Base-by-base conservation (phyloP, 2,113 vertebrate species). In the Meles meles region DNA sequence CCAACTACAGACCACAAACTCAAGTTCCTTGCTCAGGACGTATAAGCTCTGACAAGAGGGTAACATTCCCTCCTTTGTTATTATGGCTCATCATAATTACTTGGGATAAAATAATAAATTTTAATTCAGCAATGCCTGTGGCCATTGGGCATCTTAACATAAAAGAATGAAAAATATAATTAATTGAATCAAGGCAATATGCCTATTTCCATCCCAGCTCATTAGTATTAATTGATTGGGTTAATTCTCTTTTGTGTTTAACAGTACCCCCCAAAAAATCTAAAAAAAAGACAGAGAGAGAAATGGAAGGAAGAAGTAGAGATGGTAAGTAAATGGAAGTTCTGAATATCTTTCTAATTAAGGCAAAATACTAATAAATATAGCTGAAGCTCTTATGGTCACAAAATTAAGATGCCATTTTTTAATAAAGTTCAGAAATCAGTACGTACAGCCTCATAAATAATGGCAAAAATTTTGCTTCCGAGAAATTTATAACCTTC, bases 101-200 rank as follows among this genome's bases (percentile, higher is more conserved):
- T 97, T 97, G 83, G 72, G 97, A 96, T 96, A 96, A 97, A 98
- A 98, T 94, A 97, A 97, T 97, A 98, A 96, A 97, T 97, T 98
- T 98, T 98, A 98, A 97, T 98, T 97, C 93, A 96, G 92, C 7
- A 5, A 95, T 87, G 97, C 90, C 81, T 97, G 49, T 96, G 88
- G 96, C 95, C 65, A 0, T 92, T 95, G 87, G 87, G 95, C 87
- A 98, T 97, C 95, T 95, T 95, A 95, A 96, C 92, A 98, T 96
- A 98, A 98, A 97, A 97, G 96, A 95, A 96, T 13, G 34, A 98
- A 96, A 96, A 95, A 96, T 92, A 97, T 97, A 97, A 98, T 97
- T 97, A 82, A 93, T 92, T 77, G 97, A 96, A 98, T 88, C 42
- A 98, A 91, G 63, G 29, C 27, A 95, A 93, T 88, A 74, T 59